Percentiles rank a stretch among this genome's conserved stretches.
phyloP scores from a whole-genome alignment of 92 coral and sea anemone genomes.

The Metridium senile region DNA sequence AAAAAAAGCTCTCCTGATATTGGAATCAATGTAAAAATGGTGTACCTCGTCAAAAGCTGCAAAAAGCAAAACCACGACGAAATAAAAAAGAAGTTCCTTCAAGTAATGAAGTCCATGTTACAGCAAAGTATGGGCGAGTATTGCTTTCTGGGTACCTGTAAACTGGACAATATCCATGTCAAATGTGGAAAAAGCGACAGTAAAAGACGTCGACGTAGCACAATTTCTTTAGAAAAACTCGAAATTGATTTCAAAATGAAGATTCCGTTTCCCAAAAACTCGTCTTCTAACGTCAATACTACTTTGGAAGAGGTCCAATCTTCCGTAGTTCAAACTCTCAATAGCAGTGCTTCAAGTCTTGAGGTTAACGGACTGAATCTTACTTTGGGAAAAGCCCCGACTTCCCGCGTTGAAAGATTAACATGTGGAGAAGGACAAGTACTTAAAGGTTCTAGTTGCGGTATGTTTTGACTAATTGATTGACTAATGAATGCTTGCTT shows the following conservation, averaged over 20 bases:
- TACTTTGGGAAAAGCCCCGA: conserved; percentile 19
- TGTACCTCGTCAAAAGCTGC: background rate
- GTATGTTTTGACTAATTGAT: conserved; percentile 16
- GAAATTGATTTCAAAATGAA: conserved; percentile 18
- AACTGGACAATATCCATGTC: conserved; percentile 36
- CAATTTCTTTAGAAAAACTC: background rate
- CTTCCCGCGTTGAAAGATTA: conserved; percentile 13
- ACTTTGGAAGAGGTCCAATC: conserved; percentile 24
- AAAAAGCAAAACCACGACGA: background rate
- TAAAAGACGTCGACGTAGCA: conserved; percentile 29
- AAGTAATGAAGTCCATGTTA: background rate
- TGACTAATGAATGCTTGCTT: background rate
- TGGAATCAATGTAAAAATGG: background rate
- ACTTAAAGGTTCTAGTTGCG: conserved; percentile 42
- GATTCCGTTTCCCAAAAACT: conserved; percentile 22
- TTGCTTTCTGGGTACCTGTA: conserved; percentile 16
- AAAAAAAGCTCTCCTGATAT: background rate
- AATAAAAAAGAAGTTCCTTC: background rate
- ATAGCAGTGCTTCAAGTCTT: conserved; percentile 31
- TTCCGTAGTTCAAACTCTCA: conserved; percentile 23
- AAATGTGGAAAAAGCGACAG: conserved; percentile 25
- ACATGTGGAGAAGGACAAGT: conserved; percentile 52
- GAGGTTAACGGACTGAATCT: conserved; percentile 43
- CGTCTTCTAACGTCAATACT: conserved; percentile 32
- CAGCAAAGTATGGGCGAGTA: background rate